phyloP scores from a whole-genome alignment of 2,797 vertebrate species.

The Channa striata region DNA sequence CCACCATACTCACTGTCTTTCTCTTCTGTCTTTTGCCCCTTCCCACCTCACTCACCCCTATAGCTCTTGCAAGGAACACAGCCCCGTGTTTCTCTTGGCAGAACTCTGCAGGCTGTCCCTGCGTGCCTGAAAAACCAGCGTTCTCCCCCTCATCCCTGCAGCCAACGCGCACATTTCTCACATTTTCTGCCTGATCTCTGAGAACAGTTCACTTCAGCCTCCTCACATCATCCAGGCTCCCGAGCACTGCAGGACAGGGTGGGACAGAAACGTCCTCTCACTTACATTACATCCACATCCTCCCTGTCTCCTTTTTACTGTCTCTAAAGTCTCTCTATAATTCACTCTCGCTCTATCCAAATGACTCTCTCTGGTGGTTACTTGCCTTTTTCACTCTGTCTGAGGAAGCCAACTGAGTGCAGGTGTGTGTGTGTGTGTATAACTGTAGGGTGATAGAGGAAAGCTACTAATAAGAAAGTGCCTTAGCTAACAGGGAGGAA shows the following conservation, averaged over 20 bases:
- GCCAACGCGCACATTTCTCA: slow-evolving; percentile 86
- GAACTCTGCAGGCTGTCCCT: slow-evolving; percentile 86
- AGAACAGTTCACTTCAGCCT: slow-evolving; percentile 70
- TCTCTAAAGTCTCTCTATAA: slow-evolving; percentile 64
- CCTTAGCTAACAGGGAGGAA: slow-evolving; percentile 72
- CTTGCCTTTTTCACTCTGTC: slow-evolving; percentile 63
- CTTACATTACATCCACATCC: slow-evolving; percentile 73
- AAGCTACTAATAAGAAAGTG: slow-evolving; percentile 66
- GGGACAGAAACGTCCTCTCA: slow-evolving; percentile 73
- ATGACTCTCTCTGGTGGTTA: slow-evolving; percentile 67
- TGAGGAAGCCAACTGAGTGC: slow-evolving; percentile 48
- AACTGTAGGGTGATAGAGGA: slow-evolving; percentile 63
- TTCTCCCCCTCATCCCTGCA: slow-evolving; percentile 79
- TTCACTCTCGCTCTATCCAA: slow-evolving; percentile 65
- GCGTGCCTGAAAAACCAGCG: slow-evolving; percentile 82
- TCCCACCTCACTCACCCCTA: slow-evolving; percentile 70
- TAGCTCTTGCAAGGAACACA: slow-evolving; percentile 80
- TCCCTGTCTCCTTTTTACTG: slow-evolving; percentile 55
- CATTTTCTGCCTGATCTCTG: slow-evolving; percentile 84
- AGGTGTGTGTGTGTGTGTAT: slow-evolving; percentile 65
- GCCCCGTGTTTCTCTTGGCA: slow-evolving; percentile 86
- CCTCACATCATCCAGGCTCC: slow-evolving; percentile 67
- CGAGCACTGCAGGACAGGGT: slow-evolving; percentile 72
- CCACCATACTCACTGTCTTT: slow-evolving; percentile 31
- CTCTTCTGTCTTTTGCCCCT: slow-evolving; percentile 50